phyloP scores from a whole-genome alignment of 2,797 vertebrate genomes.

The Rhinophrynus dorsalis region DNA sequence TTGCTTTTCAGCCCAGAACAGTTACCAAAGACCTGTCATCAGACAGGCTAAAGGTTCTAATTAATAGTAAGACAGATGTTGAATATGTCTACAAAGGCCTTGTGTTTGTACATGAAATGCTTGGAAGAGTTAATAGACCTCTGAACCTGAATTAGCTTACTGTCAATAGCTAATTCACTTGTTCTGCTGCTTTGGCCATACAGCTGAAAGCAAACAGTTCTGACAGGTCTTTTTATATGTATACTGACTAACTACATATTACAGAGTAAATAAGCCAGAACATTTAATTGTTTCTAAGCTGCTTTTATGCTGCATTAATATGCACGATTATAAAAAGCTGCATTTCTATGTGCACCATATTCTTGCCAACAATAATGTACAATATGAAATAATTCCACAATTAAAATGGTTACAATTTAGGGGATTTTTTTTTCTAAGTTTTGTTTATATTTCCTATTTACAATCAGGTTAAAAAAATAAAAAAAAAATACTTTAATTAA shows the following conservation, averaged over 20 bases:
- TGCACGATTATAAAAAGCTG: background rate
- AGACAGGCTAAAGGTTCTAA: constrained; percentile 45
- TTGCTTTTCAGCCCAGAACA: constrained; percentile 31
- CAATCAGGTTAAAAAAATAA: too few species aligned
- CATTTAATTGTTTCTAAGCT: constrained; percentile 1
- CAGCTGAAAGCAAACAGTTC: constrained; percentile 29
- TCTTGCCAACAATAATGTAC: too few species aligned
- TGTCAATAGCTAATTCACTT: constrained; percentile 40
- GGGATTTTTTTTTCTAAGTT: background rate
- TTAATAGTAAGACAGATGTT: constrained; percentile 49
- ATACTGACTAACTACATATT: constrained; percentile 6
- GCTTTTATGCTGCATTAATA: constrained; percentile 4
- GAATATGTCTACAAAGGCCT: constrained; percentile 43
- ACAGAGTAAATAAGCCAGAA: constrained; percentile 6
- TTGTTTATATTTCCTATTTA: too few species aligned
- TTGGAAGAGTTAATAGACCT: constrained; percentile 44
- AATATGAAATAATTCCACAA: too few species aligned
- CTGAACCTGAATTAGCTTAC: constrained; percentile 46
- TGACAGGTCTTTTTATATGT: constrained; percentile 28
- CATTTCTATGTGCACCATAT: background rate
- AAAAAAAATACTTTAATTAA: too few species aligned
- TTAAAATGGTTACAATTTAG: too few species aligned
- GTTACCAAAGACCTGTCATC: constrained; percentile 36
- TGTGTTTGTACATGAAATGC: constrained; percentile 40
- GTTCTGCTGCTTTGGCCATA: constrained; percentile 9